Percentiles rank a stretch among this genome's conserved stretches.
These are phyloP conservation scores for Xenopus tropicalis DNA, from an alignment of 2,113 vertebrate species.

Conservation along the genomic window DNA sequence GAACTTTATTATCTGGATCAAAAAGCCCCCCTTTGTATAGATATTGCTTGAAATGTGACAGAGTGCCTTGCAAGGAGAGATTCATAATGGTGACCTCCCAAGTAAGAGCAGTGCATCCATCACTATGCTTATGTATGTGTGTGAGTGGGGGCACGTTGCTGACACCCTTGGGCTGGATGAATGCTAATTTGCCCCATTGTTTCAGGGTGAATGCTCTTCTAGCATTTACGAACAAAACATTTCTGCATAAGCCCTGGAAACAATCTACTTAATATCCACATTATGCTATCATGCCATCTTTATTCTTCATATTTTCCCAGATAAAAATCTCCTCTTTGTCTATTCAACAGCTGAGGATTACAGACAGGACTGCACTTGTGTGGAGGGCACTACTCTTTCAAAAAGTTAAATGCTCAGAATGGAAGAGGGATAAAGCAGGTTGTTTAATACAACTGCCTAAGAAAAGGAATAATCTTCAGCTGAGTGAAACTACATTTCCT, in stretches of 20 bases:
- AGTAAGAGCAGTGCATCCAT: conserved; percentile 71
- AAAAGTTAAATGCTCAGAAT: conserved; percentile 46
- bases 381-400: conserved; percentile 56
- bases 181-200: conserved; percentile 83
- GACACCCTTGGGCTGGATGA: conserved; percentile 64
- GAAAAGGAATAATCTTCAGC: conserved; percentile 3
- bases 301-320: conserved; percentile 50
- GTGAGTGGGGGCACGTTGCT: conserved; percentile 46
- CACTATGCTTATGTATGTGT: conserved; percentile 47
- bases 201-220: conserved; percentile 80
- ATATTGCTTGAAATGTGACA: conserved; percentile 71
- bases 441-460: conserved; percentile 33
- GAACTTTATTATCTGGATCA: conserved; percentile 67
- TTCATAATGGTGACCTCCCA: conserved; percentile 68
- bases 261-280: conserved; percentile 71
- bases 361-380: conserved; percentile 54
- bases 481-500: conserved; percentile 7
- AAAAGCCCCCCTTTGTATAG: conserved; percentile 61
- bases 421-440: conserved; percentile 34
- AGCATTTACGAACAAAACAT: conserved; percentile 77
- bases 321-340: conserved; percentile 54
- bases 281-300: conserved; percentile 69
- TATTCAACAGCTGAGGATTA: conserved; percentile 56
- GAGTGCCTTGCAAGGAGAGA: conserved; percentile 67
- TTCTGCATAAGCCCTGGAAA: conserved; percentile 65